These are phyloP conservation scores for Zosterops lateralis DNA, from an alignment of 2,113 vertebrate genomes.

Conservation along the genomic window DNA sequence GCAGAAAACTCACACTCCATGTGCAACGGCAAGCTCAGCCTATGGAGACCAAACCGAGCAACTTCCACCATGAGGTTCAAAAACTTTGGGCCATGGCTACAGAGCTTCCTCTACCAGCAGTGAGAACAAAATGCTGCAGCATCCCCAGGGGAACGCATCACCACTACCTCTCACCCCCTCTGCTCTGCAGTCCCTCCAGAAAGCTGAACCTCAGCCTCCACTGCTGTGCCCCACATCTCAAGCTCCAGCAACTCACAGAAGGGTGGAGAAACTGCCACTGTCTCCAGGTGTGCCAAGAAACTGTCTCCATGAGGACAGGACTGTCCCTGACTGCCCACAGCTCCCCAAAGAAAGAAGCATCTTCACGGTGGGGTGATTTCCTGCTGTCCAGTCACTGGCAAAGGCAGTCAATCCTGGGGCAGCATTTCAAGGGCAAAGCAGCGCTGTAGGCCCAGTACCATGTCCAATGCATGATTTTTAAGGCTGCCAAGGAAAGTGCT, in stretches of 20 bases:
- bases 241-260: not conserved
- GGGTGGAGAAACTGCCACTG: not conserved
- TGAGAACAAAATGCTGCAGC: not conserved
- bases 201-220: not conserved
- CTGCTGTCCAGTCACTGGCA: not conserved
- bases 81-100: not conserved
- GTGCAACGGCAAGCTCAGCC: not conserved
- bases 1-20: not conserved
- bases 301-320: fast-evolving
- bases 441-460: not conserved
- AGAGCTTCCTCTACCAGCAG: not conserved
- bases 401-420: not conserved
- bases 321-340: not conserved
- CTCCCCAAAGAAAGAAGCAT: not conserved
- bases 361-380: fast-evolving
- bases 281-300: not conserved
- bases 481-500: conserved; percentile 33
- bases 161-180: not conserved
- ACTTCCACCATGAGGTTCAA: not conserved
- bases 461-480: not conserved
- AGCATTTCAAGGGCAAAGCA: conserved; percentile 13
- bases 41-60: not conserved
- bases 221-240: fast-evolving
- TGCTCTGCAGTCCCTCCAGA: not conserved
- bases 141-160: not conserved